Evolutionary conservation across 1,140 invertebrate genomes (phyloP).

Genomic region (Bombus confusus): DNA sequence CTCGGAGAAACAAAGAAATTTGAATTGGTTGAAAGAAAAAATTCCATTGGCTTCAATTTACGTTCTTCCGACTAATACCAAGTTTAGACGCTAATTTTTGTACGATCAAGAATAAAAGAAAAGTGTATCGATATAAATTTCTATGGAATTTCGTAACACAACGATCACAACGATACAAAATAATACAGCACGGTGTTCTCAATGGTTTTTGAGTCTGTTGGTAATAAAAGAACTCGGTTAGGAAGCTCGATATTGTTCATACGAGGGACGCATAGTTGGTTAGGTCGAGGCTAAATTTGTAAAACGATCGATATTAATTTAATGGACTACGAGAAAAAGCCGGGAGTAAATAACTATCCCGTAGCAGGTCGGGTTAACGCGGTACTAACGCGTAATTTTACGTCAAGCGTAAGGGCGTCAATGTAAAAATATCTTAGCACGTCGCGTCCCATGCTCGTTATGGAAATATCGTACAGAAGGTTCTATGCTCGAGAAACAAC

Average conservation of each 20-base stretch:
- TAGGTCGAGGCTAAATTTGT: slow-evolving; percentile 34
- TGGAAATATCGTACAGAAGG: background rate
- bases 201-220: background rate
- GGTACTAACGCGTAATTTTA: slow-evolving; percentile 24
- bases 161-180: background rate
- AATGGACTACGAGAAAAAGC: background rate
- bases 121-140: background rate
- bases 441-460: too few species aligned
- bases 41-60: too few species aligned
- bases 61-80: too few species aligned
- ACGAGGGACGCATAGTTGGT: background rate
- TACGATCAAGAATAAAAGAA: background rate
- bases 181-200: background rate
- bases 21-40: background rate
- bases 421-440: slow-evolving; percentile 31
- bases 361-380: slow-evolving; percentile 3
- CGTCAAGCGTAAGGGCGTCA: slow-evolving; percentile 17
- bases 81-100: background rate
- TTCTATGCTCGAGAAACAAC: background rate
- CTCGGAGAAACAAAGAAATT: background rate
- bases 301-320: slow-evolving; percentile 23
- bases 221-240: background rate
- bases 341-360: slow-evolving; percentile 22
- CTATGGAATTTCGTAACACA: background rate
- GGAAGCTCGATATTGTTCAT: background rate